Percentiles rank a stretch among this genome's conserved stretches.
These are phyloP conservation scores for Enteromius thamalakanensis DNA, from an alignment of 2,797 vertebrate species.

Conservation along the genomic window DNA sequence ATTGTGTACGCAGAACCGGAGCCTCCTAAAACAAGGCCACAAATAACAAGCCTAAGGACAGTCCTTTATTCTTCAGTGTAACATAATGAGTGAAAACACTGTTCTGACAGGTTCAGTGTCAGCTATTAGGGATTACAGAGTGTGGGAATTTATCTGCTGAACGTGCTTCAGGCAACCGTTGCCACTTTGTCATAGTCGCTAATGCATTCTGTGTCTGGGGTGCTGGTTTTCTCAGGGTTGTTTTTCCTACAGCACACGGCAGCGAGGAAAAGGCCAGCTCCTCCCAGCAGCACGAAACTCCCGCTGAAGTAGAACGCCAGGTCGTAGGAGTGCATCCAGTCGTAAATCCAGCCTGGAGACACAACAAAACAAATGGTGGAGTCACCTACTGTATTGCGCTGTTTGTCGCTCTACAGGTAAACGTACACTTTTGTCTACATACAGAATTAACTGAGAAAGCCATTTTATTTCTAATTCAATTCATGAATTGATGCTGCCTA, in stretches of 20 bases:
- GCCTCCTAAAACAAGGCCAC: conserved; percentile 63
- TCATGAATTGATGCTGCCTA: background rate
- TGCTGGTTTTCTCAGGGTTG: conserved; percentile 62
- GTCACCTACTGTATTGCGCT: background rate
- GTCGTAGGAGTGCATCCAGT: conserved; percentile 85
- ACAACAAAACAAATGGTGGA: background rate
- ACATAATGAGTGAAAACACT: background rate
- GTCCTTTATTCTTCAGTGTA: conserved; percentile 5
- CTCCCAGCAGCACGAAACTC: conserved; percentile 81
- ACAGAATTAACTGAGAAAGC: background rate
- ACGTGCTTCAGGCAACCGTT: conserved; percentile 57
- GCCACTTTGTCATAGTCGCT: conserved; percentile 70
- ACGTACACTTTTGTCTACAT: background rate
- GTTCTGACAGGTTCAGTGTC: background rate
- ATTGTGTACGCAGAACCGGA: background rate
- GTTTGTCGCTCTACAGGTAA: background rate
- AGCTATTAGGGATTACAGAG: background rate
- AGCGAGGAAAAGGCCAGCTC: conserved; percentile 76
- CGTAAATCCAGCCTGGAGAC: conserved; percentile 86
- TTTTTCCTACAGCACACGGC: conserved; percentile 74
- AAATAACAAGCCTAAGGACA: conserved; percentile 18
- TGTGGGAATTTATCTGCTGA: background rate
- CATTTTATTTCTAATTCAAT: background rate
- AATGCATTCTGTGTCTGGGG: conserved; percentile 57
- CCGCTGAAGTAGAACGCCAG: conserved; percentile 87